These are phyloP conservation scores for Hyppa rectilinea DNA, from an alignment of 2,888 invertebrate species.

Conservation along the genomic window DNA sequence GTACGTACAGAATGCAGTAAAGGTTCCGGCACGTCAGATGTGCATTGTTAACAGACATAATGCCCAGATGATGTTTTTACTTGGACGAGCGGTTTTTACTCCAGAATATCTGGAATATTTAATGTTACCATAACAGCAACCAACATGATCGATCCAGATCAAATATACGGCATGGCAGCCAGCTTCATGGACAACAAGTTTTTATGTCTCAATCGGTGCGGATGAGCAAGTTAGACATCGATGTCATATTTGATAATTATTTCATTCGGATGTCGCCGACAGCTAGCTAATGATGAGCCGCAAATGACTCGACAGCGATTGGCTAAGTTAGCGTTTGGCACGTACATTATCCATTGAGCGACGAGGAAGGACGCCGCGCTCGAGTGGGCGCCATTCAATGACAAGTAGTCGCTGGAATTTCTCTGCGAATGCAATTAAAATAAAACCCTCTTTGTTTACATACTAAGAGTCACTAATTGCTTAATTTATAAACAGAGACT, in stretches of 20 bases:
- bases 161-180: slow-evolving; percentile 14
- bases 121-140: slow-evolving; percentile 59
- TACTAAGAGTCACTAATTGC: slow-evolving; percentile 71
- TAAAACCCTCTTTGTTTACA: slow-evolving; percentile 70
- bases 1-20: slow-evolving; percentile 75
- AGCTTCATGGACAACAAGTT: slow-evolving; percentile 15
- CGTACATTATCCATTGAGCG: slow-evolving; percentile 83
- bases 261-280: slow-evolving; percentile 39
- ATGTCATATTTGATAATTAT: slow-evolving; percentile 41
- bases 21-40: slow-evolving; percentile 72
- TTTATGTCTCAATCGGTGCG: slow-evolving; percentile 18
- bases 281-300: slow-evolving; percentile 75
- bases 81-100: slow-evolving; percentile 67
- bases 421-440: slow-evolving; percentile 78
- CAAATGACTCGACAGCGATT: slow-evolving; percentile 79
- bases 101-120: slow-evolving; percentile 63
- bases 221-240: slow-evolving; percentile 24
- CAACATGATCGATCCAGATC: slow-evolving; percentile 61
- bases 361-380: slow-evolving; percentile 70
- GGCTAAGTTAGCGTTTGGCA: slow-evolving; percentile 87
- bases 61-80: slow-evolving; percentile 73
- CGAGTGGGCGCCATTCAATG: slow-evolving; percentile 68
- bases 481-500: slow-evolving; percentile 49
- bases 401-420: slow-evolving; percentile 67
- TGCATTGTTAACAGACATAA: slow-evolving; percentile 76